phyloP scores from a whole-genome alignment of 30 jellyfish, hydroid and myxozoan species.

The Pseudorhiza aurosa region DNA sequence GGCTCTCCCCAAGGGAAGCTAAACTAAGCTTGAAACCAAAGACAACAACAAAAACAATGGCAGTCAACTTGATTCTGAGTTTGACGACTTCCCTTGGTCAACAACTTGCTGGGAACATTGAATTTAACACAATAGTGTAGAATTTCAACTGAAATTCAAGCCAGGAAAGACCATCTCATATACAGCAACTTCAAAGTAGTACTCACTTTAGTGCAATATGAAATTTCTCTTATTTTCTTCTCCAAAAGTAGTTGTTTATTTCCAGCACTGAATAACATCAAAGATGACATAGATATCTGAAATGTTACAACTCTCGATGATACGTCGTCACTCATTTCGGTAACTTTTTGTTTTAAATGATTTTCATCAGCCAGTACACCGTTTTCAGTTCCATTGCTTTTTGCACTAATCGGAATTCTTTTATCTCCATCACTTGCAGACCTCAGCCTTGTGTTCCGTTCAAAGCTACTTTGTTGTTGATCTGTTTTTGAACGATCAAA shows the following conservation, averaged over 20 bases:
- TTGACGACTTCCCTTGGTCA: too few relatives aligned
- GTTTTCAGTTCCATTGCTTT: constrained; percentile 2
- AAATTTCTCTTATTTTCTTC: constrained; percentile 85
- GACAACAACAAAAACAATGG: too few relatives aligned
- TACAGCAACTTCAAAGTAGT: background rate
- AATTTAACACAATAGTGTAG: too few relatives aligned
- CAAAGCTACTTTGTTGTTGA: constrained; percentile 16
- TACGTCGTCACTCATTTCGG: constrained; percentile 67
- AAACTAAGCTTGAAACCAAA: too few relatives aligned
- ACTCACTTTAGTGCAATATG: constrained; percentile 93
- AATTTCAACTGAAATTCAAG: too few relatives aligned
- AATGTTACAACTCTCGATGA: constrained; percentile 80
- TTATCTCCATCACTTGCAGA: constrained; percentile 91
- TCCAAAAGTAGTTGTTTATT: constrained; percentile 79
- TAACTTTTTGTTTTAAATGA: constrained; percentile 8
- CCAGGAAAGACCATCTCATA: too few relatives aligned
- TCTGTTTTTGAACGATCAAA: too few relatives aligned
- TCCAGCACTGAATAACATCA: constrained; percentile 88
- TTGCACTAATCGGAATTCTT: constrained; percentile 30
- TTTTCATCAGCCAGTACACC: constrained; percentile 19
- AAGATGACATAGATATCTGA: constrained; percentile 80
- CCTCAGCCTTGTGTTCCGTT: constrained; percentile 14
- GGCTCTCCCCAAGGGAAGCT: too few relatives aligned
- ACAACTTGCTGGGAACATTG: too few relatives aligned
- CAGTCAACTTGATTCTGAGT: too few relatives aligned